Percentiles rank a stretch among this genome's conserved stretches.
Evolutionary conservation across 2,113 vertebrate genomes (phyloP).

Genomic region (Psettodes erumei): DNA sequence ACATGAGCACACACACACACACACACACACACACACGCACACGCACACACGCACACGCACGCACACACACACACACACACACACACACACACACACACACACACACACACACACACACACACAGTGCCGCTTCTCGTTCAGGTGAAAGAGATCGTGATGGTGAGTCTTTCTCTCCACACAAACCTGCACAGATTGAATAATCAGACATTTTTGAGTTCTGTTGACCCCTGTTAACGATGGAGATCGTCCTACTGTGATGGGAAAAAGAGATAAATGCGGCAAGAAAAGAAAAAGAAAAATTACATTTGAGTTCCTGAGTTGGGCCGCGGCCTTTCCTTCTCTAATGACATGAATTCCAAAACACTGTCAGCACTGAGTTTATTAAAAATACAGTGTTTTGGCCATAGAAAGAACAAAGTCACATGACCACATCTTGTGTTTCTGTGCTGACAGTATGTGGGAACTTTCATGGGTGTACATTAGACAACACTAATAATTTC

Average conservation of each 20-base stretch:
- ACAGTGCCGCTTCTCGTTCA: conserved; percentile 70
- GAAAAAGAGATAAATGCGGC: not conserved
- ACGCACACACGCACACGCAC: too few species aligned
- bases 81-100: conserved; percentile 6
- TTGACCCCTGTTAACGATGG: not conserved
- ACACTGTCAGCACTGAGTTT: not conserved
- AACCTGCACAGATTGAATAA: not conserved
- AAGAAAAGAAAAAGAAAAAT: not conserved
- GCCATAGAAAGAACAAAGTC: not conserved
- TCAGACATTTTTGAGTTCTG: not conserved
- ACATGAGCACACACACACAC: conserved; percentile 47
- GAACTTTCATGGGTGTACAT: not conserved
- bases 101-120: conserved; percentile 25
- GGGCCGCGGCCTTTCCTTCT: not conserved
- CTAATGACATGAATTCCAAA: not conserved
- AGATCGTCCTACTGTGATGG: not conserved
- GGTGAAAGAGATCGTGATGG: conserved; percentile 68
- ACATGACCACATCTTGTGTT: not conserved
- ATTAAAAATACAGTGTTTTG: not conserved
- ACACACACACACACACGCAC: conserved; percentile 10
- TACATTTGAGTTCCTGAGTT: not conserved
- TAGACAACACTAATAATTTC: too few species aligned
- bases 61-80: conserved; percentile 13
- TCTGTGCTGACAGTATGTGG: not conserved
- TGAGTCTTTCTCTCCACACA: not conserved